Evolutionary conservation across 1,140 invertebrate species (phyloP), one percentile per base, ranked within the genome.

Genomic region (Drosophila nikananu): DNA sequence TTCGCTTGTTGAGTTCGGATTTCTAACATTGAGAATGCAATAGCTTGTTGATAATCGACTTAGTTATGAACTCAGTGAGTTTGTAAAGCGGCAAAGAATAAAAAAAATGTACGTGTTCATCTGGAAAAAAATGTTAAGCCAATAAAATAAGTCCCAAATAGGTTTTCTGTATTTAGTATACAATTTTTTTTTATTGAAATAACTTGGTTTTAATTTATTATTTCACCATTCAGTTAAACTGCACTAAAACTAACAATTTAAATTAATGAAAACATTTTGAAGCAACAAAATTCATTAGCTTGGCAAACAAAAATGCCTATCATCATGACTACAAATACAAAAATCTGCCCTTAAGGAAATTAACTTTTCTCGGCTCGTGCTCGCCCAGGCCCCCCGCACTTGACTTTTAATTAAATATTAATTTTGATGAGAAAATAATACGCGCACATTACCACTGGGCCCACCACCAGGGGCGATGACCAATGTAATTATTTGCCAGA

Each of bases 371-470:
- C 37, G 67, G 39, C 67, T 52, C 67, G 39, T 71, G 67, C 30
- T 66, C 32, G n/a, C 7, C 17, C 41, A 17, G 23, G 1, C n/a
- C 37, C 71, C 44, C 63, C 60, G 61, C 42, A 62, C 49, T 80
- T 70, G 59, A 79, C 81, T 81, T 89, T 84, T 89, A 89, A 89
- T 87, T 84, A 89, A 87, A 87, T 87, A 87, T 89, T 87, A 89
- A 87, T 81, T 87, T 81, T 84, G 77, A 89, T 89, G 77, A 51
- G 74, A 83, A 87, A 72, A 71, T 87, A 87, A 87, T 83, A 76
- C 62, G 72, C 27, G 57, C 74, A 87, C 81, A 87, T 87, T 89
- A 87, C 54, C 73, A 57, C 63, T 17, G 37, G 30, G 35, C 39
- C 55, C 60, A 73, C 42, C 39, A 55, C 80, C 83, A 30, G 21